phyloP scores from a whole-genome alignment of 2,797 vertebrate species.

The Adrianichthys oophorus region DNA sequence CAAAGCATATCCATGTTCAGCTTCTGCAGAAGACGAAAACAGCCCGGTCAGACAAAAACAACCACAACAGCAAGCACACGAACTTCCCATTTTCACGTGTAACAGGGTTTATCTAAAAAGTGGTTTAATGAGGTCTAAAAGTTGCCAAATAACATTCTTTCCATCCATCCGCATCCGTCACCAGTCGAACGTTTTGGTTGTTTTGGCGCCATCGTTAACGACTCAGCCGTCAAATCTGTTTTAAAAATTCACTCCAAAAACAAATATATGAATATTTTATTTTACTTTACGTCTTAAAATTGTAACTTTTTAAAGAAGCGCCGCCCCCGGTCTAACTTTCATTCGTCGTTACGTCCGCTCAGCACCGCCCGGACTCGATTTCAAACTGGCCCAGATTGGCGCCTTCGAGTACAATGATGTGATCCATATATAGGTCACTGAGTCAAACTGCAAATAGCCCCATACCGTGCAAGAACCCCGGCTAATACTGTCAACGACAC shows the following conservation, averaged over 20 bases:
- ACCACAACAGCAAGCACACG: too few relatives aligned
- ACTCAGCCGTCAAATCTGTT: background rate
- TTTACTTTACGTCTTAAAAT: background rate
- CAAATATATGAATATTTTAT: background rate
- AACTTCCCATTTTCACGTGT: too few relatives aligned
- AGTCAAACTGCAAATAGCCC: constrained; percentile 58
- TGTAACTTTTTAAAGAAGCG: rapidly evolving
- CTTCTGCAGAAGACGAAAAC: constrained; percentile 71
- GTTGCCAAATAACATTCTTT: too few relatives aligned
- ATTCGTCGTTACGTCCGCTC: constrained; percentile 11
- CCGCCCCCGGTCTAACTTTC: constrained; percentile 2
- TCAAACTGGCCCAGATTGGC: constrained; percentile 81
- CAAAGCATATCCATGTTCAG: constrained; percentile 94
- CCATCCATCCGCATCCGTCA: constrained; percentile 26
- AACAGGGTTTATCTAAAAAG: too few relatives aligned
- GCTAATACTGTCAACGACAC: background rate
- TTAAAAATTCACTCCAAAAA: background rate
- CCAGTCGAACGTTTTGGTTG: constrained; percentile 44
- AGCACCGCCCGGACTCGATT: constrained; percentile 54
- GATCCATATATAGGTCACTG: constrained; percentile 78
- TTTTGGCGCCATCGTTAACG: constrained; percentile 70
- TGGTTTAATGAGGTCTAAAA: too few relatives aligned
- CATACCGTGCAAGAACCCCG: background rate
- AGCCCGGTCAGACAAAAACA: background rate
- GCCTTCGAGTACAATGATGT: constrained; percentile 81